phyloP scores from a whole-genome alignment of 1,140 invertebrate species.

The Polyergus mexicanus region DNA sequence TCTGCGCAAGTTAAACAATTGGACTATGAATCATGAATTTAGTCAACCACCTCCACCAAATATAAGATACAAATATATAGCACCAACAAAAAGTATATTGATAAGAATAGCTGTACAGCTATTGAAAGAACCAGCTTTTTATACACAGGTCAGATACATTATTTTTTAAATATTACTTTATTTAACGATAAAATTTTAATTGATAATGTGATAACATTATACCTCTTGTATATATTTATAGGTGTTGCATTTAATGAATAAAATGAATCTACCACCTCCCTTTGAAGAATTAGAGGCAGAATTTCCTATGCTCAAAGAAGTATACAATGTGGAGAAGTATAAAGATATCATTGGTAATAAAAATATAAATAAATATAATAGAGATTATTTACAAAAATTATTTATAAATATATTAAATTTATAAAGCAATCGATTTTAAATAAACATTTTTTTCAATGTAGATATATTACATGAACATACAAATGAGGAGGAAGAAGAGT shows the following conservation, averaged over 20 bases:
- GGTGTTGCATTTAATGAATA: slow-evolving; percentile 97
- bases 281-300: slow-evolving; percentile 89
- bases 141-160: slow-evolving; percentile 88
- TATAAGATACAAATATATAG: slow-evolving; percentile 92
- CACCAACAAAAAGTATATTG: slow-evolving; percentile 90
- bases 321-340: slow-evolving; percentile 83
- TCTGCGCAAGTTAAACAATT: slow-evolving; percentile 90
- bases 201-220: neutral
- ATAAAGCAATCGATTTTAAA: too few relatives aligned
- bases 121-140: slow-evolving; percentile 92
- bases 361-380: slow-evolving; percentile 73
- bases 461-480: neutral
- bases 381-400: slow-evolving; percentile 33
- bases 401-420: neutral
- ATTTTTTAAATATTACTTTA: neutral
- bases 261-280: slow-evolving; percentile 96
- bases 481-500: slow-evolving; percentile 88
- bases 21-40: slow-evolving; percentile 89
- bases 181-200: slow-evolving; percentile 21
- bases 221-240: slow-evolving; percentile 76
- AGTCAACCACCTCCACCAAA: slow-evolving; percentile 91
- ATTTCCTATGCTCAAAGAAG: slow-evolving; percentile 82
- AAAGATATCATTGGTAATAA: slow-evolving; percentile 84
- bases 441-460: neutral
- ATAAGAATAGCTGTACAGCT: slow-evolving; percentile 93